These are phyloP conservation scores for Congeria kusceri DNA, from an alignment of 2,888 invertebrate genomes.

Conservation along the genomic window DNA sequence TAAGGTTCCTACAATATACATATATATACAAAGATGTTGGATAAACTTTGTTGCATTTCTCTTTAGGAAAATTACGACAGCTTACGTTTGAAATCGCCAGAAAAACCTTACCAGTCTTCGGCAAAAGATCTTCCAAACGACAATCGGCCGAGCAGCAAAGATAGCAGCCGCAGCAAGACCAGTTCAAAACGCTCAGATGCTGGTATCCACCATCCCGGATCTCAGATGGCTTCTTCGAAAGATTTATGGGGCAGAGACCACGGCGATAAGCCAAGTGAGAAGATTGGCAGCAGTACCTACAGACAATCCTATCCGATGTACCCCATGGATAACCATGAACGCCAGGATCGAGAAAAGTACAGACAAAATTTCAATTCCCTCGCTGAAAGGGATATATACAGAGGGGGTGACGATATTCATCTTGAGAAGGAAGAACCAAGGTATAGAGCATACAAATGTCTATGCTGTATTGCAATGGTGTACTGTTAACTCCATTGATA, in stretches of 20 bases:
- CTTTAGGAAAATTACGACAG: conserved; percentile 50
- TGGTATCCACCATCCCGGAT: not conserved
- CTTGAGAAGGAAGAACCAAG: too few species aligned
- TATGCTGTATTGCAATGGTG: too few species aligned
- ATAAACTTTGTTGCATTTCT: too few species aligned
- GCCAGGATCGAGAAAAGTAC: conserved; percentile 51
- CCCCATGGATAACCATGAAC: conserved; percentile 40
- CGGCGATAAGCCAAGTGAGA: conserved; percentile 47
- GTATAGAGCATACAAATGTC: too few species aligned
- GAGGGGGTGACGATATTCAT: not conserved
- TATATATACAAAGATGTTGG: too few species aligned
- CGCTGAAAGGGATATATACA: conserved; percentile 37
- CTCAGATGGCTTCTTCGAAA: conserved; percentile 32
- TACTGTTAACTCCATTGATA: too few species aligned
- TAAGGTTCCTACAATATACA: too few species aligned
- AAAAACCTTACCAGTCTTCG: conserved; percentile 17
- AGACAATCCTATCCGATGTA: conserved; percentile 46
- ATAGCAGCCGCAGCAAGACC: conserved; percentile 1
- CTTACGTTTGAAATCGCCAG: conserved; percentile 44
- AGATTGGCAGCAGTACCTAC: conserved; percentile 46
- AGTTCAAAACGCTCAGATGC: conserved; percentile 4
- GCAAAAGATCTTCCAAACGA: not conserved
- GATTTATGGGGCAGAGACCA: conserved; percentile 52
- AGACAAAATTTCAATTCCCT: conserved; percentile 52
- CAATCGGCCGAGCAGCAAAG: conserved; percentile 11